Base-by-base conservation (phyloP, 2,888 invertebrate species). In the Nymphalis c-album region DNA sequence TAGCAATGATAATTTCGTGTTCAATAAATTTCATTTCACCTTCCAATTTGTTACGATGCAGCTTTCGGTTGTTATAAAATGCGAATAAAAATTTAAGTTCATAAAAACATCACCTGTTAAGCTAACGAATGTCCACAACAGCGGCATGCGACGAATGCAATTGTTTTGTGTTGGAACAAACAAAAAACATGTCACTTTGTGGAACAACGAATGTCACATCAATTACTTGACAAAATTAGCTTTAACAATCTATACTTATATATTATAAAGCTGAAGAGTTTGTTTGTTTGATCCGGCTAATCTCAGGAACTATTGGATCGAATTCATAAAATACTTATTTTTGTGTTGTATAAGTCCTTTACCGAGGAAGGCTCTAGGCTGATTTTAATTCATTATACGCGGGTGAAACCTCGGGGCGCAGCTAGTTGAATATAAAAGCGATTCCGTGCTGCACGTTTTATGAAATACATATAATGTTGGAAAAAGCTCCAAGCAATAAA, bases 1-100 rank as follows among this genome's bases (percentile, higher is more conserved):
- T 85, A 84, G 80, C 68, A 45, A 26, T 64, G 35, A 20, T 48
- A 63, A 61, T 68, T 67, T 64, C 35, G 55, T 45, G 53, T 16
- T 50, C 55, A 51, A 67, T 68, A 68, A 69, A 71, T 70, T 70
- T 59, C 13, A 31, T 6, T 40, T 40, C 40, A 61, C 22, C 46
- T 69, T 67, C 67, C 67, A 70, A 69, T 71, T 73, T 64, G 73
- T 69, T 40, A 57, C 35, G 35, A 59, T 48, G 50, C 46, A 35
- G 26, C 31, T 61, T 18, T 71, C 73, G 70, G 74, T 73, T 70
- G 64, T 64, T 51, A 50, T 64, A 51, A 59, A 46, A 58, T 31
- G 7, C 6, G 7, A 58, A 26, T 51, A 55, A 59, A 18, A 63
- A n/a, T 53, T 55, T 40, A 57, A 40, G 18, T 18, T 18, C 10